Percentiles rank a stretch among this genome's conserved stretches.
phyloP scores from a whole-genome alignment of 1,140 invertebrate genomes.

The Heliothis subflexa region DNA sequence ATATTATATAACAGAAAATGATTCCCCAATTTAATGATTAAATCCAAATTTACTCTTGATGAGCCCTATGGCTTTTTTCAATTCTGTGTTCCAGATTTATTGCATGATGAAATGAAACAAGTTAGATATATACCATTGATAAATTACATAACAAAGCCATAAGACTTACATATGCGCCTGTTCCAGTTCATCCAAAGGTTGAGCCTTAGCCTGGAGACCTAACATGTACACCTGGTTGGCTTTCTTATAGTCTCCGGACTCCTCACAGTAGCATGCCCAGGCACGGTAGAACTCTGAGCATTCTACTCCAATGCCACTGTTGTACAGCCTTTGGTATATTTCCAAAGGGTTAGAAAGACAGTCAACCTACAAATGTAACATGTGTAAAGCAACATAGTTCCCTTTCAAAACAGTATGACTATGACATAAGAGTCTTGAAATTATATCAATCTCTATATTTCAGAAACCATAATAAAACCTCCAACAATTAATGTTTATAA shows the following conservation, averaged over 20 bases:
- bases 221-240: conserved; percentile 91
- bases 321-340: conserved; percentile 91
- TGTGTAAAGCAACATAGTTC: neutral
- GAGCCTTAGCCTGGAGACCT: conserved; percentile 89
- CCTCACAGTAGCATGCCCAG: conserved; percentile 93
- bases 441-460: too few relatives aligned
- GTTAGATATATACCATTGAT: neutral
- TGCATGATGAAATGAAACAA: neutral
- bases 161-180: conserved; percentile 88
- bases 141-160: neutral
- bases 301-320: conserved; percentile 92
- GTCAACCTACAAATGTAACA: conserved; percentile 88
- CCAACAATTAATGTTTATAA: too few relatives aligned
- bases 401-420: too few relatives aligned
- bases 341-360: conserved; percentile 91
- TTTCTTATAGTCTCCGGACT: conserved; percentile 90
- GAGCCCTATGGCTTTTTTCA: too few relatives aligned
- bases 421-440: too few relatives aligned
- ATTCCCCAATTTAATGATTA: too few relatives aligned
- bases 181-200: conserved; percentile 91
- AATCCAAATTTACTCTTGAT: too few relatives aligned
- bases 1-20: too few relatives aligned
- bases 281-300: conserved; percentile 92
- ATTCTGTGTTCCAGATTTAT: neutral
- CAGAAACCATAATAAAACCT: too few relatives aligned